Base-by-base conservation (phyloP, 2,113 vertebrate species). In the Mixornis gularis region DNA sequence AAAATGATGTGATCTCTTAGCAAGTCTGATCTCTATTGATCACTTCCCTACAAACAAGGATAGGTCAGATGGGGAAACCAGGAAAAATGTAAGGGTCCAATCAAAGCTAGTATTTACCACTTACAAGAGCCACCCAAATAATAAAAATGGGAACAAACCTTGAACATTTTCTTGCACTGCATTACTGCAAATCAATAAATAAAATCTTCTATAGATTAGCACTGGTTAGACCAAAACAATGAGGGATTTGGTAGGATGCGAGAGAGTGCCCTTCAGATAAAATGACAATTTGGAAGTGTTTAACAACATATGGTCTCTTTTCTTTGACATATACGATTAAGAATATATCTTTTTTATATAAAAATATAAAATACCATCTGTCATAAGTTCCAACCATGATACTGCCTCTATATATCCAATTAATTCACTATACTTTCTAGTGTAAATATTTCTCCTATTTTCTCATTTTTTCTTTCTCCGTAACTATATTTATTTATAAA, bases 361-460 rank as follows among this genome's bases (percentile, higher is more conserved):
- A 97, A 98, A 98, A 98, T 97, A 97, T 97, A 98, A 98, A 98
- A 98, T 98, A 98, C 98, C 98, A 98, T 98, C 97, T 98, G 97
- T 97, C 90, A 94, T 94, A 98, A 97, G 94, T 96, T 97, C 96
- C 91, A 97, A 95, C 96, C 96, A 97, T 81, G 95, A 95, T 97
- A 97, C 95, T 97, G 95, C 91, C 79, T 97, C 95, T 97, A 95
- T 97, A 97, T 90, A 97, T 94, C 96, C 97, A 98, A 97, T 98
- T 98, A 97, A 97, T 97, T 97, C 97, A 96, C 96, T 98, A 89
- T 97, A 97, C 76, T 97, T 97, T 96, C 95, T 95, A 97, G 97
- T 96, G 96, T 98, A 98, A 98, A 98, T 98, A 98, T 98, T 98
- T 98, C 85, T 97, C 95, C 83, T 96, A 95, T 97, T 97, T 97